Percentiles rank a stretch among this genome's conserved stretches.
Conservation (phyloP, 2,888 invertebrate genomes). For the Drosophila formosana region DNA sequence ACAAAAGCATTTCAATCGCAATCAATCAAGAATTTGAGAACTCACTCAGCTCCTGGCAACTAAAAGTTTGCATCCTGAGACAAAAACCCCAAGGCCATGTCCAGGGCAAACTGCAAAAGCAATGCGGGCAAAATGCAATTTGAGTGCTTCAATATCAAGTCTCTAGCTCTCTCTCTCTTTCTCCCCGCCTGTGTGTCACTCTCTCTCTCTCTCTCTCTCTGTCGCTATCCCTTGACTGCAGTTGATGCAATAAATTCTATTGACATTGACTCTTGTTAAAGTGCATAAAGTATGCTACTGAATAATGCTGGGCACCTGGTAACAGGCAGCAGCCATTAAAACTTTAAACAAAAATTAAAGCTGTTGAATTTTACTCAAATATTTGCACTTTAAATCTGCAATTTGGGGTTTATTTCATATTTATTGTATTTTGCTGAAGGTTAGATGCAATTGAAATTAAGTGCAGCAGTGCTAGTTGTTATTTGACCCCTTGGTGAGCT, state of each 20-base stretch:
- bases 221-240: constrained; percentile 20
- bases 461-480: constrained; percentile 15
- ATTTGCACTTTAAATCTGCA: not conserved
- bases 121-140: constrained; percentile 50
- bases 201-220: constrained; percentile 1
- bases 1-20: constrained; percentile 43
- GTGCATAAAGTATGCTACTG: constrained; percentile 29
- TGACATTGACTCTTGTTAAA: constrained; percentile 49
- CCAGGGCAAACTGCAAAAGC: constrained; percentile 14
- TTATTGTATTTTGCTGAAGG: constrained; percentile 3
- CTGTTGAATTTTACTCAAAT: not conserved
- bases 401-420: constrained; percentile 9
- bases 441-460: constrained; percentile 31
- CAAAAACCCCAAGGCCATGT: constrained; percentile 22
- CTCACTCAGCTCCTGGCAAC: constrained; percentile 33
- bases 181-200: not conserved
- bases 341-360: constrained; percentile 30
- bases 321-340: constrained; percentile 7
- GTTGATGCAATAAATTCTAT: constrained; percentile 53
- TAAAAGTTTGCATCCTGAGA: constrained; percentile 41
- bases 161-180: not conserved
- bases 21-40: constrained; percentile 59
- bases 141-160: constrained; percentile 35
- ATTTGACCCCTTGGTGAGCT: constrained; percentile 14
- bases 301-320: constrained; percentile 54